Evolutionary conservation across 2,113 vertebrate species (phyloP), one percentile per base, ranked within the genome.

Genomic region (Zosterops hypoxanthus): DNA sequence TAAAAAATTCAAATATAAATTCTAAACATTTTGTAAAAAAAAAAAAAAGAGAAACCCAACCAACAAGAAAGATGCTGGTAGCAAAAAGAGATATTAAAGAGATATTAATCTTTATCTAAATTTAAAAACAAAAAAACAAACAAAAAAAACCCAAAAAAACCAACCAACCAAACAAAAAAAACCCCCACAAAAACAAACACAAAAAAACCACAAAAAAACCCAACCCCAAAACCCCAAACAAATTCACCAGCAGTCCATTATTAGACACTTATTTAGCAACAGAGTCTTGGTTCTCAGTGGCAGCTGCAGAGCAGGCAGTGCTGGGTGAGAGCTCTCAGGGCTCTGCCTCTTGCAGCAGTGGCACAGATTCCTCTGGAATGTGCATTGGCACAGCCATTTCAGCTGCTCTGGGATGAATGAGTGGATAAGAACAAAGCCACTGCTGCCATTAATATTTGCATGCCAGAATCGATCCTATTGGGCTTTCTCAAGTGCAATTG

Each of bases 31-130:
- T 66, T 60, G 3, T 24, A 12, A 29, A 25, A 36, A 47, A 47
- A 64, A 3, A 1, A 68, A 52, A 64, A 3, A 1, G 5, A 39
- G 39, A 64, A 5, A 1, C 0, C 17, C 25, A 46, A 17, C 33
- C 15, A n/a, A n/a, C n/a, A n/a, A n/a, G n/a, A n/a, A n/a, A n/a
- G n/a, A n/a, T n/a, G n/a, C n/a, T n/a, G 6, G 10, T 47, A 64
- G 31, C 22, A 70, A 82, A 73, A 77, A 44, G 29, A 44, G 5
- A 42, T 33, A 17, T 18, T n/a, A 73, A 77, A 44, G 29, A 44
- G 5, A 42, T 33, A 17, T 18, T n/a, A 46, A 80, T 76, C 34
- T 39, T 19, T 83, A 24, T 36, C 4, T 31, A 9, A 44, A 53
- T n/a, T n/a, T n/a, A n/a, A n/a, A n/a, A n/a, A n/a, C n/a, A n/a